Conservation (phyloP, 2,113 vertebrate genomes). For the Lepisosteus oculatus region DNA sequence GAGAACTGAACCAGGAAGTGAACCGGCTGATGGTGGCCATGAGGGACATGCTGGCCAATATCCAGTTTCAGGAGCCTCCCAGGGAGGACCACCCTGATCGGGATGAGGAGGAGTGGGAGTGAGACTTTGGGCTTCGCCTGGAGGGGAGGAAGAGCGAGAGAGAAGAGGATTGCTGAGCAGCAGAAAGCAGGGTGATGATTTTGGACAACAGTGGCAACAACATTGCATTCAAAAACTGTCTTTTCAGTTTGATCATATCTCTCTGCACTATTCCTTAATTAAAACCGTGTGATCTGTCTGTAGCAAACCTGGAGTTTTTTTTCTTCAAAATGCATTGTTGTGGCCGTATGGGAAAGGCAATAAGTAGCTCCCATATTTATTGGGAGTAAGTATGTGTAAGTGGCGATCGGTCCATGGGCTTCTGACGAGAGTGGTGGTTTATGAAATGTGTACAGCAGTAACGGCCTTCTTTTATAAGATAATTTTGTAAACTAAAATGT, state of each 20-base stretch:
- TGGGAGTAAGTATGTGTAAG: too few relatives aligned
- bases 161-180: neutral
- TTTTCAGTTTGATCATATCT: conserved; percentile 1
- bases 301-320: neutral
- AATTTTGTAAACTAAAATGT: too few relatives aligned
- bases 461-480: too few relatives aligned
- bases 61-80: conserved; percentile 85
- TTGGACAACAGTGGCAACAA: conserved; percentile 1
- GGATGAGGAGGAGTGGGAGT: conserved; percentile 87
- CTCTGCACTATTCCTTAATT: neutral
- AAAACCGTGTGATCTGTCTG: neutral
- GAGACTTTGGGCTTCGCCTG: neutral
- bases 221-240: neutral
- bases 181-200: neutral
- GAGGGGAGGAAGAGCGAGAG: neutral
- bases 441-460: too few relatives aligned
- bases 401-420: too few relatives aligned
- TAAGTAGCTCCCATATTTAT: too few relatives aligned
- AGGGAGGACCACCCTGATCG: conserved; percentile 67
- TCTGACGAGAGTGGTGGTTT: too few relatives aligned
- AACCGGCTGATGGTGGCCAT: conserved; percentile 93
- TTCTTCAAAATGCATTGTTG: neutral
- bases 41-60: conserved; percentile 96
- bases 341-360: neutral
- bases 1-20: conserved; percentile 87